Base-by-base conservation (phyloP, 2,888 invertebrate species). In the Arctia plantaginis region DNA sequence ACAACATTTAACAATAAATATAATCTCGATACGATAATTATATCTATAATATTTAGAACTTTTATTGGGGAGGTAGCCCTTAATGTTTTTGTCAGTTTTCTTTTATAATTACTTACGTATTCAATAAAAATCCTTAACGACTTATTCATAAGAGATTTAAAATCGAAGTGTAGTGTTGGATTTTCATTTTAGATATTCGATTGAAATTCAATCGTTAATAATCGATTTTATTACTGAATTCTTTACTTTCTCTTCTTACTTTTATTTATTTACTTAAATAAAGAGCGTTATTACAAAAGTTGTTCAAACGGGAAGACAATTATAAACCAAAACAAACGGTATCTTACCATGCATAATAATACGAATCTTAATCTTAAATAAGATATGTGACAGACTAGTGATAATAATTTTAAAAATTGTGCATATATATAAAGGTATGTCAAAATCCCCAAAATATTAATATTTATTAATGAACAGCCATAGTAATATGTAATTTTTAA, bases 71-170 rank as follows among this genome's bases (percentile, higher is more conserved):
- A 94, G 93, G 93, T 82, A 88, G 89, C 83, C 75, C 27, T 72
- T 75, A 86, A 73, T 83, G 77, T 79, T 82, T 80, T 73, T 80
- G 72, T 79, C 68, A 74, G 44, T 67, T 75, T 79, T 79, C 71
- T 84, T 83, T 74, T 64, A 81, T 55, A 71, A n/a, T 66, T 79
- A 84, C 85, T 89, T 91, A 93, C 90, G 89, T 91, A 91, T 90
- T 88, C 82, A 87, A 87, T 86, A 88, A 88, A 87, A 87, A 82
- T 83, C 80, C 90, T 89, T 91, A 90, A 70, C 77, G 82, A 85
- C 87, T 91, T 91, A 87, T 82, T 94, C 94, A 94, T 94, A 94
- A 94, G 94, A 93, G 90, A 90, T 86, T 86, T 88, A 90, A 90
- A 91, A 89, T 91, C 88, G 89, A 92, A 93, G 93, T 92, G 91